Base-by-base conservation (phyloP, 1,140 invertebrate genomes). In the Wasmannia auropunctata region DNA sequence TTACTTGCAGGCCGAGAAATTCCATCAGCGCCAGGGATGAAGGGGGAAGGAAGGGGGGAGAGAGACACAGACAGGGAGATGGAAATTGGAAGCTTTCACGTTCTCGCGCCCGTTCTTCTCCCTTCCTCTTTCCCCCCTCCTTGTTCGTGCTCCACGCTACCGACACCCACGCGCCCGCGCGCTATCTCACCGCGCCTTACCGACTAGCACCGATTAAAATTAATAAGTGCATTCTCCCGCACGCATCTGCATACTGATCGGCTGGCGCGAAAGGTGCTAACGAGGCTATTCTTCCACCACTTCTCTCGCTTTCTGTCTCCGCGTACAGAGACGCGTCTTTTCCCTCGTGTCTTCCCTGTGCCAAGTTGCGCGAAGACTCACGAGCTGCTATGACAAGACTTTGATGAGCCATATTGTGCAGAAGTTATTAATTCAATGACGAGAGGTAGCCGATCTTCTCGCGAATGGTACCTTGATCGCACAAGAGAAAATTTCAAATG, bases 61-160 rank as follows among this genome's bases (percentile, higher is more conserved):
- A n/a, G 10, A 14, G 28, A 16, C n/a, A n/a, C n/a, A 34, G 19
- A 86, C 69, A n/a, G 70, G 77, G 62, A 76, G 75, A 62, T 60
- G 79, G 86, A 83, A 90, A 92, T 90, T 90, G 62, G 54, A 90
- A 84, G 76, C 87, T 69, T 85, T 89, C 84, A 67, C 81, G 76
- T 65, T 49, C 75, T 63, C 60, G 58, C 49, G 69, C 31, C n/a
- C 49, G 31, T 72, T 37, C 46, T n/a, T 54, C 69, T 31, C 67
- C 69, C 11, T 58, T n/a, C 19, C 62, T 58, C 49, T n/a, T n/a
- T n/a, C 49, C 49, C 85, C 85, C 70, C 67, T 34, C n/a, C 8
- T 83, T 62, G 28, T 56, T 51, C 25, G 14, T 34, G 43, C 40
- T 43, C 37, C 19, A 31, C 51, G 74, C 79, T 75, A 86, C 43